A percentile compares a stretch with the other conserved stretches of the same genome.
Evolutionary conservation across 2,113 vertebrate species (phyloP).

Genomic region (Centropristis striata): DNA sequence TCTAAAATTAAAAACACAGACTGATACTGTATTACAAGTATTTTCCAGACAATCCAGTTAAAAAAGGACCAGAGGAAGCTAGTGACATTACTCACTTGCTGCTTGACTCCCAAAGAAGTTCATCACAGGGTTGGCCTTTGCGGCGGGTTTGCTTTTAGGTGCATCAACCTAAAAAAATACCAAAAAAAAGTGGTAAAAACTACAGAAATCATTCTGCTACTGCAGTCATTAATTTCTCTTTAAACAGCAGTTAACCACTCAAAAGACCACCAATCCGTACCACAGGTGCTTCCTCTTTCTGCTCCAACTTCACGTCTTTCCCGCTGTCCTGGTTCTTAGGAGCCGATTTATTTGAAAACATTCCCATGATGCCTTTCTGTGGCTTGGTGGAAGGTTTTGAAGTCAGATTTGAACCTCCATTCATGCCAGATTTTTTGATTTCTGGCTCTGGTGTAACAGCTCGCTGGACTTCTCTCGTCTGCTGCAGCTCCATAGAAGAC

Average conservation of each 20-base stretch:
- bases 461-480: conserved; percentile 46
- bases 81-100: conserved; percentile 86
- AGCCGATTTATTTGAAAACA: conserved; percentile 88
- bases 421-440: conserved; percentile 49
- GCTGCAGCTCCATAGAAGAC: conserved; percentile 73
- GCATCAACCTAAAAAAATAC: conserved; percentile 85
- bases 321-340: conserved; percentile 82
- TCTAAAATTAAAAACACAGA: background rate
- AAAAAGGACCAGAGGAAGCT: background rate
- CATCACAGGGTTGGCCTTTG: conserved; percentile 84
- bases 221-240: background rate
- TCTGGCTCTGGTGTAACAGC: conserved; percentile 12
- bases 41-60: background rate
- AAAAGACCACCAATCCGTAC: conserved; percentile 74
- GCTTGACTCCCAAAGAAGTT: conserved; percentile 95
- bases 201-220: background rate
- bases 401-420: conserved; percentile 74
- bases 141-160: conserved; percentile 84
- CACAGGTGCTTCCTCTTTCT: conserved; percentile 80
- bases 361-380: conserved; percentile 93
- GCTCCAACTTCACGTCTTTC: conserved; percentile 87
- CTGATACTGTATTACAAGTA: background rate
- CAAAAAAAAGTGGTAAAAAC: background rate
- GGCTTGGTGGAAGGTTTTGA: conserved; percentile 82
- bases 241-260: background rate